Evolutionary conservation across 2,113 vertebrate genomes (phyloP).

Genomic region (Pollimyrus isidori): DNA sequence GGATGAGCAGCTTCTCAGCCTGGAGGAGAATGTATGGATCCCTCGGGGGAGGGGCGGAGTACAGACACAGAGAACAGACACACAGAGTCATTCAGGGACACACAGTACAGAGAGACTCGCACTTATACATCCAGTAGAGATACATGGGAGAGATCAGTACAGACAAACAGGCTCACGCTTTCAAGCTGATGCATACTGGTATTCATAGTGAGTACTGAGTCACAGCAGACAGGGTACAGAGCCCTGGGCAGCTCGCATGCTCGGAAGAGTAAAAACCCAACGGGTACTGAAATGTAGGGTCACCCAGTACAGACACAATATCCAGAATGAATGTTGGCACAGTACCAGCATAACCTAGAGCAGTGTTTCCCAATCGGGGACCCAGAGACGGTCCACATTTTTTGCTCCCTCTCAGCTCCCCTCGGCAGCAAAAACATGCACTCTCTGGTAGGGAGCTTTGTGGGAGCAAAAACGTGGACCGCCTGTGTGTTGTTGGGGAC

Average conservation of each 20-base stretch:
- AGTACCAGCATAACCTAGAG: neutral
- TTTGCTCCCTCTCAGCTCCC: too few species aligned
- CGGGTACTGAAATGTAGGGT: neutral
- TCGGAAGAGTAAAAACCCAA: neutral
- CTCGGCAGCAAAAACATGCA: too few species aligned
- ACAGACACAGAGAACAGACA: too few species aligned
- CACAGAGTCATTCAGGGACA: too few species aligned
- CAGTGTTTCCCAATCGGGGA: too few species aligned
- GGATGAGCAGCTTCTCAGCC: conserved; percentile 81
- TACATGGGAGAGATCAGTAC: neutral
- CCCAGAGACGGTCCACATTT: too few species aligned
- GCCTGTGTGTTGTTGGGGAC: too few species aligned
- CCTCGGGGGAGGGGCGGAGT: neutral
- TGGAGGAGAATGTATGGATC: conserved; percentile 93
- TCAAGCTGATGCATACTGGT: neutral
- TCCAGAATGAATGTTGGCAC: neutral
- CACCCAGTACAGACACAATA: neutral
- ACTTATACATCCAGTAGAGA: neutral
- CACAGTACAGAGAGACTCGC: neutral
- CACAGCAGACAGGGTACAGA: neutral
- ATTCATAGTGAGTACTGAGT: neutral
- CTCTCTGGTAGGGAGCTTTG: too few species aligned
- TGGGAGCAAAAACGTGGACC: too few species aligned
- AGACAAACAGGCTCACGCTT: neutral
- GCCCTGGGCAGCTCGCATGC: neutral